phyloP scores from a whole-genome alignment of 2,113 vertebrate species.

The Micromys minutus region DNA sequence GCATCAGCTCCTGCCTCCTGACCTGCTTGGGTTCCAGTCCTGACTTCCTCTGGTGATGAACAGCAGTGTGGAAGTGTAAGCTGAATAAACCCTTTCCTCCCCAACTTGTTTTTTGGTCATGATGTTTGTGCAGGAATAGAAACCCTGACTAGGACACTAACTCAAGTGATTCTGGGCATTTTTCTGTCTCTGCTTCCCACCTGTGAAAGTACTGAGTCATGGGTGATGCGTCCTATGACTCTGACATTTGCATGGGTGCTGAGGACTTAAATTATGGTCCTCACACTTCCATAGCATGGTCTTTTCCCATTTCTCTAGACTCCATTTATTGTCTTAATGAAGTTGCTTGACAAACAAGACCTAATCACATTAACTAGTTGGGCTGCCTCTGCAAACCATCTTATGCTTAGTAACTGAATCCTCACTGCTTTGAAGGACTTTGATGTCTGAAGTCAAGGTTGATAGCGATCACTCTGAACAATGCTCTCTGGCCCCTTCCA shows the following conservation, averaged over 20 bases:
- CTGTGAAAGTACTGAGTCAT: neutral
- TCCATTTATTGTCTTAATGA: neutral
- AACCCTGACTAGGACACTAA: no score
- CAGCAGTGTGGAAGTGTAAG: no score
- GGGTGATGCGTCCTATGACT: neutral
- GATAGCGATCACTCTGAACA: neutral
- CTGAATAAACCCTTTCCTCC: no score
- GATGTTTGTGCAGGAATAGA: no score
- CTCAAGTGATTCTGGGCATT: no score
- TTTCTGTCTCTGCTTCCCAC: neutral
- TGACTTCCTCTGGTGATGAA: no score
- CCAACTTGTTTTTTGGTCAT: no score
- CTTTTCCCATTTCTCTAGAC: neutral
- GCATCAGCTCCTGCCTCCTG: no score
- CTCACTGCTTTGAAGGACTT: neutral
- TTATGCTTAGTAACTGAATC: neutral
- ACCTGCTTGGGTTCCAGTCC: no score
- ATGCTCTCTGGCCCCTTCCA: neutral
- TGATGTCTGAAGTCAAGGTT: neutral
- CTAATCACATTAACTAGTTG: neutral
- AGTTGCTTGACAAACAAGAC: neutral
- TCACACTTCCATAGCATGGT: neutral
- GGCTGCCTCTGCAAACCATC: neutral
- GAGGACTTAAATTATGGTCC: neutral
- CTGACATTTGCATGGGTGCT: neutral